Evolutionary conservation across 2,113 vertebrate species (phyloP), one percentile per base, ranked within the genome.

Genomic region (Sorex araneus): DNA sequence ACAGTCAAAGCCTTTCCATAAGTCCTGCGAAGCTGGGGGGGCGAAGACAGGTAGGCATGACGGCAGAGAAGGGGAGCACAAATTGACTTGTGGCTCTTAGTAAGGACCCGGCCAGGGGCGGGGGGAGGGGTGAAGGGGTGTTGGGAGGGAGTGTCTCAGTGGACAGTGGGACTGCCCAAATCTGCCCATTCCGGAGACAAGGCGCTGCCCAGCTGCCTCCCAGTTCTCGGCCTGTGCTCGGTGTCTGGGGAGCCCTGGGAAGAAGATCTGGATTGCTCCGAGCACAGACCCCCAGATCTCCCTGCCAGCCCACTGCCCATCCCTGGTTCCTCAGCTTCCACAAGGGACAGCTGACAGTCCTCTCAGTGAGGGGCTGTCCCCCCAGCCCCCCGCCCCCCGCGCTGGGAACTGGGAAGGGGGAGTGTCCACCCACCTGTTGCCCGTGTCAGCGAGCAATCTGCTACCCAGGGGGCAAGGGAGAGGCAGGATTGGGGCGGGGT

Each of bases 361-460:
- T 50, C 16, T 43, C 47, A 23, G 34, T 30, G 70, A 76, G 81
- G 74, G 1, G 1, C 69, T 47, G 9, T 89, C 50, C 70, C 67
- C 28, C 43, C n/a, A n/a, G n/a, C n/a, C n/a, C n/a, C n/a, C n/a
- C n/a, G n/a, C n/a, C n/a, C n/a, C n/a, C n/a, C n/a, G n/a, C 45
- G 18, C 9, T 43, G 63, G 84, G 50, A 66, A 60, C 92, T 40
- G 30, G 57, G 57, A 84, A 47, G 6, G 36, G 30, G 75, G 54
- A 32, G 69, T 74, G 63, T 77, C 92, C 84, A 83, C 47, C 78
- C 75, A 94, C 92, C 85, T 87, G 95, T 77, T 94, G 94, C 54
- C 73, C 45, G 21, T 25, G 77, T 79, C 60, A 63, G 77, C 32
- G 16, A 81, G 28, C 67, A 89, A 86, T 66, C 3, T 77, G 77